These are phyloP conservation scores for Chloromyia formosa DNA, from an alignment of 2,888 invertebrate genomes.

Conservation along the genomic window DNA sequence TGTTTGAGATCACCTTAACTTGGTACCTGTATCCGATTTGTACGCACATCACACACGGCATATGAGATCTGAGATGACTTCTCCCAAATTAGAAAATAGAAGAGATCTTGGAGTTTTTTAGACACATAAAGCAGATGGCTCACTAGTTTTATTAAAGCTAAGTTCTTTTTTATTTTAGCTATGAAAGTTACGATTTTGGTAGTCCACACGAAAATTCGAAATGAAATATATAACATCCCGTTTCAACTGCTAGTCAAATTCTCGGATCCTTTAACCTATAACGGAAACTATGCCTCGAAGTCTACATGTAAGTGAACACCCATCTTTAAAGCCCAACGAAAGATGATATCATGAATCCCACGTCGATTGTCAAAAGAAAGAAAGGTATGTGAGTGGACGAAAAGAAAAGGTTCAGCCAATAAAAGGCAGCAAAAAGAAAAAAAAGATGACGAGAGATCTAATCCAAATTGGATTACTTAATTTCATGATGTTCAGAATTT, in stretches of 20 bases:
- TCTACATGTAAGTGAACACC: neutral
- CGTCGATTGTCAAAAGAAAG: neutral
- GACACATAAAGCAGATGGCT: too few relatives aligned
- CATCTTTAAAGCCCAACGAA: neutral
- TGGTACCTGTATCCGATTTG: constrained; percentile 41
- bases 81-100: constrained; percentile 3
- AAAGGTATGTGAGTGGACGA: constrained; percentile 11
- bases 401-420: constrained; percentile 11
- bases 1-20: constrained; percentile 52
- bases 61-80: constrained; percentile 19
- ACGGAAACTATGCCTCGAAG: too few relatives aligned
- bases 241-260: too few relatives aligned
- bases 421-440: neutral
- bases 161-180: too few relatives aligned
- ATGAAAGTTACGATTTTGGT: too few relatives aligned
- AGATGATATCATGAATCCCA: neutral
- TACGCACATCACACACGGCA: constrained; percentile 33
- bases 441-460: neutral
- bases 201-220: too few relatives aligned
- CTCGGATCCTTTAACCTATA: too few relatives aligned
- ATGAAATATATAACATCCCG: too few relatives aligned
- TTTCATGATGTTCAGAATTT: constrained; percentile 36
- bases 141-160: too few relatives aligned
- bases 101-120: neutral
- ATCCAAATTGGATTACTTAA: constrained; percentile 46